These are phyloP conservation scores for Helicoverpa armigera DNA, from an alignment of 1,140 invertebrate species.

Conservation along the genomic window DNA sequence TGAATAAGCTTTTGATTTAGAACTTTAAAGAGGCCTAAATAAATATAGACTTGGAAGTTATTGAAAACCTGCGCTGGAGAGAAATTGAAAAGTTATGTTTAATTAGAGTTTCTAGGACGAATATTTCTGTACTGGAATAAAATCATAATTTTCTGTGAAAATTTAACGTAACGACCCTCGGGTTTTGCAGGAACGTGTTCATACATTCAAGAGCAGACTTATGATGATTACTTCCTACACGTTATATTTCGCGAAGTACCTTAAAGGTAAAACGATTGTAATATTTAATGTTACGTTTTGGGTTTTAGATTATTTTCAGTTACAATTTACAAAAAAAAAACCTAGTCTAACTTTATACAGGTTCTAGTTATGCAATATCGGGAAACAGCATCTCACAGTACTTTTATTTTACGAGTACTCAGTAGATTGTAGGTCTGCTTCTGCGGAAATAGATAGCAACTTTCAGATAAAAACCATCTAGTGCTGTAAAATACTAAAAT, in stretches of 20 bases:
- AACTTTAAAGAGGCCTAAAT: not conserved
- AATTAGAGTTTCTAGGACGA: not conserved
- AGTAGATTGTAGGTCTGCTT: too few relatives aligned
- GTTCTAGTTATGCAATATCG: too few relatives aligned
- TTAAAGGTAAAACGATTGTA: too few relatives aligned
- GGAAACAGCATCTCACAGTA: too few relatives aligned
- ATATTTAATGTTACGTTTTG: too few relatives aligned
- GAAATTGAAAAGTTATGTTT: constrained; percentile 1
- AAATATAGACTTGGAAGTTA: constrained; percentile 6
- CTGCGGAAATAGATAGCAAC: too few relatives aligned
- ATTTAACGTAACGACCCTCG: not conserved
- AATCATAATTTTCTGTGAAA: not conserved
- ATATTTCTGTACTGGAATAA: not conserved
- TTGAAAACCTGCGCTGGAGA: not conserved
- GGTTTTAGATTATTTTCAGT: not conserved
- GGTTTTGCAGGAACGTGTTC: not conserved
- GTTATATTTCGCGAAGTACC: not conserved
- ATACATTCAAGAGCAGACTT: not conserved
- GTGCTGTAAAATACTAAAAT: too few relatives aligned
- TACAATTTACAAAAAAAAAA: not conserved
- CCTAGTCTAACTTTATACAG: too few relatives aligned
- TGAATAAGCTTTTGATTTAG: not conserved
- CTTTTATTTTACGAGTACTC: too few relatives aligned
- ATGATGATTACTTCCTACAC: constrained; percentile 27
- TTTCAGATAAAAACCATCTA: too few relatives aligned